A percentile compares a stretch with the other conserved stretches of the same genome.
phyloP scores from a whole-genome alignment of 2,797 vertebrate genomes.

The Halcyon badia region DNA sequence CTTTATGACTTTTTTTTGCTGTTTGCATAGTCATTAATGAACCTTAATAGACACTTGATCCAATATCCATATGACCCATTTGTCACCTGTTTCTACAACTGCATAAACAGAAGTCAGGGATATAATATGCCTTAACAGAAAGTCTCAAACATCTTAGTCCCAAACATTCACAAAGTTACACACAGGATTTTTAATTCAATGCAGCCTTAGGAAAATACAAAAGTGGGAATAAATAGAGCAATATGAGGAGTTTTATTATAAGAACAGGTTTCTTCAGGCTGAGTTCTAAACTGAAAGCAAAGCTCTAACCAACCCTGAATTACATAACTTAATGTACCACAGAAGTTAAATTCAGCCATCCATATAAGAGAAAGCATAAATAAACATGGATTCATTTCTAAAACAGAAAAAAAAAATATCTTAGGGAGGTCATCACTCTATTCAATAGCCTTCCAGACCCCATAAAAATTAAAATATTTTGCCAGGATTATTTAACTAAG shows the following conservation, averaged over 20 bases:
- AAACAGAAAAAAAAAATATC: neutral
- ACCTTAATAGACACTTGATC: constrained; percentile 12
- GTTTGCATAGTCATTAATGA: constrained; percentile 17
- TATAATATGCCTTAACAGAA: constrained; percentile 35
- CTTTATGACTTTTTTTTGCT: neutral
- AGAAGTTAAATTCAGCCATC: constrained; percentile 20
- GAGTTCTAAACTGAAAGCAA: constrained; percentile 23
- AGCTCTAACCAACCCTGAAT: constrained; percentile 55
- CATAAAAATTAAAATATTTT: constrained; percentile 41
- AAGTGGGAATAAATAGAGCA: constrained; percentile 14
- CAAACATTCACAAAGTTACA: constrained; percentile 20
- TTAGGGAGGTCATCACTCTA: neutral
- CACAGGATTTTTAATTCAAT: constrained; percentile 27
- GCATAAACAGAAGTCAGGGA: neutral
- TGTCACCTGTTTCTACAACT: constrained; percentile 60
- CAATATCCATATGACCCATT: constrained; percentile 6
- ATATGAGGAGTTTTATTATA: neutral
- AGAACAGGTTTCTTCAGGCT: neutral
- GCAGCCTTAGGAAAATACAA: neutral
- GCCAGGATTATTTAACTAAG: neutral
- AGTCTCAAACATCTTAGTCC: constrained; percentile 13
- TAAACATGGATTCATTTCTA: constrained; percentile 25
- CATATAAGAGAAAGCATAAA: constrained; percentile 26
- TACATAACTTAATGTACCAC: constrained; percentile 31
- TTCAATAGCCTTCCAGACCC: neutral